These are phyloP conservation scores for Elaphurus davidianus DNA, from an alignment of 2,113 vertebrate species.

Conservation along the genomic window DNA sequence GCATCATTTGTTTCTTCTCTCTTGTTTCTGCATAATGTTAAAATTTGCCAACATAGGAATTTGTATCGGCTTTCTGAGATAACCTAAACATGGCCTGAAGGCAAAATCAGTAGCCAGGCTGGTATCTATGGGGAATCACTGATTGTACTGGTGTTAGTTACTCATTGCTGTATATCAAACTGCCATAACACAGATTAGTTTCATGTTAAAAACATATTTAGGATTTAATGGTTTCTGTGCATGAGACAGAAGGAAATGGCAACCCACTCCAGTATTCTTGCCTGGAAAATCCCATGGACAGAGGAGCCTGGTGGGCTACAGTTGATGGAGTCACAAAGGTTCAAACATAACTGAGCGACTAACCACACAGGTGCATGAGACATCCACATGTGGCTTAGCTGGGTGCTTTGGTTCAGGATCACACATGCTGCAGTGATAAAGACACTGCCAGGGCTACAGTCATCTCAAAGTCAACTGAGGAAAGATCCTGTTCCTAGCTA, in stretches of 20 bases:
- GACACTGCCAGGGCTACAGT: neutral
- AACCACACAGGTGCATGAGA: neutral
- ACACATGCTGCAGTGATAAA: neutral
- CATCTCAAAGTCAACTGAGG: neutral
- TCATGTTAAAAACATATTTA: neutral
- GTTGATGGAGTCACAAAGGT: neutral
- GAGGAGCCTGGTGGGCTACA: neutral
- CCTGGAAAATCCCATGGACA: neutral
- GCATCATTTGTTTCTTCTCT: neutral
- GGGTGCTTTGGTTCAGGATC: neutral
- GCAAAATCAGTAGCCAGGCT: neutral
- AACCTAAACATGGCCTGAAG: neutral
- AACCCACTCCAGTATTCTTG: neutral
- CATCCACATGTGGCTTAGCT: neutral
- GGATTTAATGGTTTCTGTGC: neutral
- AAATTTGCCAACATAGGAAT: neutral
- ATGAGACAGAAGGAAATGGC: neutral
- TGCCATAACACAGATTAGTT: neutral
- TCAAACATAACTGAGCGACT: neutral
- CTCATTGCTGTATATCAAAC: neutral
- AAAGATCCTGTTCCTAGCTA: neutral
- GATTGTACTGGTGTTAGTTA: neutral
- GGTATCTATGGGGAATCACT: neutral
- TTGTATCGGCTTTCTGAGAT: neutral
- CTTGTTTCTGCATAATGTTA: neutral